These are phyloP conservation scores for Eupithecia exiguata DNA, from an alignment of 2,888 invertebrate species.

Conservation along the genomic window DNA sequence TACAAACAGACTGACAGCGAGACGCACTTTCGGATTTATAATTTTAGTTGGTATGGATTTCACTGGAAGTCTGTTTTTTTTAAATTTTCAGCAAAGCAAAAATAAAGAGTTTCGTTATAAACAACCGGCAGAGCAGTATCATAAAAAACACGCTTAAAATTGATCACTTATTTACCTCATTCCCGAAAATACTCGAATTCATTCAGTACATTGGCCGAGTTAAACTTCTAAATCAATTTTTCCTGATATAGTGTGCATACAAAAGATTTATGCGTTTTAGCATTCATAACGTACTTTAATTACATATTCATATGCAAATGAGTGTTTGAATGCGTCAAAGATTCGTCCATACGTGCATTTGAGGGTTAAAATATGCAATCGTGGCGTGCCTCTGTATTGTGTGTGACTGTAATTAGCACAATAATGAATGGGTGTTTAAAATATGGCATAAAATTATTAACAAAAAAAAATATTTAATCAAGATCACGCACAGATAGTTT, in stretches of 20 bases:
- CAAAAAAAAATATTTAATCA: neutral
- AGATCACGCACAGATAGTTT: neutral
- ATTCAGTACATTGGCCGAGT: constrained; percentile 41
- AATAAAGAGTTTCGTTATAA: neutral
- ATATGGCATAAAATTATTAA: neutral
- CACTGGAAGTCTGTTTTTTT: neutral
- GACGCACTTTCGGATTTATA: neutral
- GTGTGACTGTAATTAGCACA: constrained; percentile 76
- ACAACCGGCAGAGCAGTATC: constrained; percentile 15
- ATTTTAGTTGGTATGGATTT: neutral
- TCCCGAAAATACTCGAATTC: constrained; percentile 37
- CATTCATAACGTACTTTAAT: constrained; percentile 78
- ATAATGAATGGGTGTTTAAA: constrained; percentile 21
- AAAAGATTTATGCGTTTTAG: constrained; percentile 48
- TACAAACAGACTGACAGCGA: neutral
- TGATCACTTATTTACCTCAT: constrained; percentile 31
- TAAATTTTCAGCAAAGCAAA: neutral
- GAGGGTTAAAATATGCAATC: constrained; percentile 67
- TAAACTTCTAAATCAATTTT: constrained; percentile 52
- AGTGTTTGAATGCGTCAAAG: constrained; percentile 74
- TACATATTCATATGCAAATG: constrained; percentile 83
- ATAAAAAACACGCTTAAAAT: constrained; percentile 28
- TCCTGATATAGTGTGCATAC: neutral
- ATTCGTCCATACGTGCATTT: constrained; percentile 61
- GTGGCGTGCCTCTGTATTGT: constrained; percentile 70